Evolutionary conservation across 2,797 vertebrate genomes (phyloP), one percentile per base, ranked within the genome.

Genomic region (Tapirus indicus): DNA sequence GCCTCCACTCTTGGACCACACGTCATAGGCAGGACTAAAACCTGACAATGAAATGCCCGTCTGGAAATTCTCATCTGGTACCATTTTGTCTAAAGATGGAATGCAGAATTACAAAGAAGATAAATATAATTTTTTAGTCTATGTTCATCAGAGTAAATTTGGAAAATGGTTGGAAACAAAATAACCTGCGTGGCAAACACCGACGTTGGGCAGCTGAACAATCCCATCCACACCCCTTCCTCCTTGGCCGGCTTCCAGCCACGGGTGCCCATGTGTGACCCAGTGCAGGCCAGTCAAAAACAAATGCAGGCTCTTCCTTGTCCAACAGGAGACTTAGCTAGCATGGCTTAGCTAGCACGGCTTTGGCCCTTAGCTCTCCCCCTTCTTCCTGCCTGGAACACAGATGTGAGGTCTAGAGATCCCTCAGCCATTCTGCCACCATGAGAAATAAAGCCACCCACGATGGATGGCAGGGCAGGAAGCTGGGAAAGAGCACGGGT

Each of bases 391-490:
- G 25, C 35, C 47, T 5, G 47, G 38, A 69, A 1, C 58, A 25
- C 6, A 9, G 21, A 44, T 0, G 3, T 21, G 54, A 92, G 64
- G 21, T 58, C 56, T 0, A 13, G n/a, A 58, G n/a, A 1, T 0
- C 35, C 54, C 6, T 18, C 11, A 1, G 64, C 86, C 60, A 6
- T 11, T 7, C 1, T 5, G 27, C 32, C 11, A 1, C 41, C 4
- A 0, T 0, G 5, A 85, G 66, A 32, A 2, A 17, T 3, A 0
- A 49, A n/a, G 7, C 41, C 47, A 18, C 41, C 35, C 20, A 1
- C 1, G 27, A 6, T 1, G 1, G 64, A 2, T 0, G 2, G 23
- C 1, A 2, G 29, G 9, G 27, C 5, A 1, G n/a, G 0, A 0
- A 27, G 20, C 32, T 5, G 0, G 25, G 16, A 21, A 1, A 10